Percentiles rank a stretch among this genome's conserved stretches.
phyloP scores from a whole-genome alignment of 53 echinoderm and acorn worm genomes.

The Henricia sp. region DNA sequence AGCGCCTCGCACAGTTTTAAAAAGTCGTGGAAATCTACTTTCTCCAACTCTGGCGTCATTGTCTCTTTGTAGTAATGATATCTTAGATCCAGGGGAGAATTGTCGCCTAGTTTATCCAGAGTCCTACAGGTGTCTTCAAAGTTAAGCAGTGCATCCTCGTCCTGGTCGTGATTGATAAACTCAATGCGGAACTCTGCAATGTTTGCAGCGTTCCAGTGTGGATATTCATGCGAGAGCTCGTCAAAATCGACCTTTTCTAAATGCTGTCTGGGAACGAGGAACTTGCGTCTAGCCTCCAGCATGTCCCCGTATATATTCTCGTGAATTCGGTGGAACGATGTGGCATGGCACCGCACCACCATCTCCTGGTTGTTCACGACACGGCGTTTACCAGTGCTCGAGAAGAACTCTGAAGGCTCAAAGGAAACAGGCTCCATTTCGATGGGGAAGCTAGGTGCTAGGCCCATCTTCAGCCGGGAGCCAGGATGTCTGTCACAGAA shows the following conservation, averaged over 20 bases:
- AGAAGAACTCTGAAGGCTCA: constrained; percentile 94
- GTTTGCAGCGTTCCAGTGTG: constrained; percentile 86
- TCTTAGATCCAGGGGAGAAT: constrained; percentile 84
- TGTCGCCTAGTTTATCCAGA: constrained; percentile 92
- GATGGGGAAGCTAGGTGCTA: constrained; percentile 99
- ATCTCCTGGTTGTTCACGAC: constrained; percentile 76
- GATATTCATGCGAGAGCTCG: constrained; percentile 80
- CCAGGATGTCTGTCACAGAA: constrained; percentile 58
- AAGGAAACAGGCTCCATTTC: constrained; percentile 95
- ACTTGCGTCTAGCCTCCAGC: constrained; percentile 77
- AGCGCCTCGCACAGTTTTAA: constrained; percentile 88
- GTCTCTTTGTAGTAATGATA: constrained; percentile 85
- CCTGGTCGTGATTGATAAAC: constrained; percentile 88
- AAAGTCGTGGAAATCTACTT: constrained; percentile 97
- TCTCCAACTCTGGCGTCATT: constrained; percentile 89
- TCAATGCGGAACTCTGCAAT: constrained; percentile 97
- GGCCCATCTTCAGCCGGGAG: constrained; percentile 93
- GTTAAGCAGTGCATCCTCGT: constrained; percentile 89
- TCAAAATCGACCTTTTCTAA: constrained; percentile 93
- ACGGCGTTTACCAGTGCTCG: constrained; percentile 85
- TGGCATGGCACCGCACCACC: constrained; percentile 79
- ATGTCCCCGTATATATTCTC: constrained; percentile 97
- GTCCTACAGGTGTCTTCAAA: constrained; percentile 88
- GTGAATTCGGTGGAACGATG: constrained; percentile 82
- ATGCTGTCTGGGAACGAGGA: constrained; percentile 82